Evolutionary conservation across 2,888 invertebrate genomes (phyloP).

Genomic region (Eristalis pertinax): DNA sequence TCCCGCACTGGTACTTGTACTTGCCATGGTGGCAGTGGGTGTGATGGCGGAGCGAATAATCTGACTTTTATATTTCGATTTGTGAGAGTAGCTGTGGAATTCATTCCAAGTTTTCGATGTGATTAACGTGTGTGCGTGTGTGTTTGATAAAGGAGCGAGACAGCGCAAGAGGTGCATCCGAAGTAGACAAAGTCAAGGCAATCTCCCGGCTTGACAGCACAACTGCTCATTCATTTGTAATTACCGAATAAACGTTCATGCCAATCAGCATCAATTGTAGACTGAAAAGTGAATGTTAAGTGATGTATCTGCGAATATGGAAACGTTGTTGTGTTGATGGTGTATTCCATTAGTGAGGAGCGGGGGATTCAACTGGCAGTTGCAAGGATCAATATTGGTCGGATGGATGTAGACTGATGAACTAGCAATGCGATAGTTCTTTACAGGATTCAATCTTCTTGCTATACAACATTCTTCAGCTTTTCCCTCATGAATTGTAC

Average conservation of each 20-base stretch:
- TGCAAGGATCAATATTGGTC: neutral
- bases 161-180: slow-evolving; percentile 18
- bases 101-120: slow-evolving; percentile 58
- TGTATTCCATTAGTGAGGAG: neutral
- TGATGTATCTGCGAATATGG: neutral
- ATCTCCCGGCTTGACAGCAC: neutral
- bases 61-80: slow-evolving; percentile 58
- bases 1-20: slow-evolving; percentile 10
- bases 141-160: neutral
- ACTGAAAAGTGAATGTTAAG: slow-evolving; percentile 23
- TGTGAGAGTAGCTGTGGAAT: slow-evolving; percentile 24
- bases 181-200: slow-evolving; percentile 29
- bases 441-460: too few species aligned
- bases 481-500: too few species aligned
- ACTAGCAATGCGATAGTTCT: too few species aligned
- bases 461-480: too few species aligned
- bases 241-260: slow-evolving; percentile 52
- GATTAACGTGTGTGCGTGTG: slow-evolving; percentile 46
- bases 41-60: slow-evolving; percentile 36
- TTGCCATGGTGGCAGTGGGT: neutral
- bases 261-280: slow-evolving; percentile 64
- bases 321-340: neutral
- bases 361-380: neutral
- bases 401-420: neutral
- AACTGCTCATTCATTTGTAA: slow-evolving; percentile 35